Base-by-base conservation (phyloP, 2,113 vertebrate species). In the Reinhardtius hippoglossoides region DNA sequence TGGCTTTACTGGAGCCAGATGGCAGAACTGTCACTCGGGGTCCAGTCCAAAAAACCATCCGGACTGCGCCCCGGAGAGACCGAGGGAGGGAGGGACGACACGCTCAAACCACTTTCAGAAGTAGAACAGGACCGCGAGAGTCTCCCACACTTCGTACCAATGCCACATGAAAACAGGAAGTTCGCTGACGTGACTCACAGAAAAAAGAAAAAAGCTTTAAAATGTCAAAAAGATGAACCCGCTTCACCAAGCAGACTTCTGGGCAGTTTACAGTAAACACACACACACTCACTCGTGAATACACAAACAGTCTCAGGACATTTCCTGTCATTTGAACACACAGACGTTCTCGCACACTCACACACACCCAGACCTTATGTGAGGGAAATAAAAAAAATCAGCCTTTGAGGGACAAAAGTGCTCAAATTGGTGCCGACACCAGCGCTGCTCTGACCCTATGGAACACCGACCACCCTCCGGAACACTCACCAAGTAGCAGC, bases 401-500 rank as follows among this genome's bases (percentile, higher is more conserved):
- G 67, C 78, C 70, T 71, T 31, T 50, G 12, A 84, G 42, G 75
- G 85, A 82, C 68, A 82, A 89, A 92, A 93, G 90, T 92, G 89
- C 91, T 91, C 67, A 88, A 80, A 83, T 78, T 65, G 84, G 82
- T 83, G 73, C 78, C 79, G 14, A 69, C 50, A 54, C 50, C 50
- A n/a, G 18, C 50, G 50, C 50, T 9, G 2, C 83, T 54, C 46
- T 37, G 73, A 72, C 84, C 72, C 70, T 57, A 57, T 78, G 62
- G 83, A 87, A 79, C 71, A 80, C 74, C 82, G 6, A 65, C 60
- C 61, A 71, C 57, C 69, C n/a, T 69, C 61, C 71, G 46, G 0
- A 58, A 84, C 77, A 46, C 81, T 80, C 80, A 74, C 81, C 75
- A 76, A 71, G 67, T 81, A 90, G 87, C 82, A 89, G 86, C 90